A percentile compares a stretch with the other conserved stretches of the same genome.
phyloP scores from a whole-genome alignment of 2,888 invertebrate genomes.

The Leucophenga montana region DNA sequence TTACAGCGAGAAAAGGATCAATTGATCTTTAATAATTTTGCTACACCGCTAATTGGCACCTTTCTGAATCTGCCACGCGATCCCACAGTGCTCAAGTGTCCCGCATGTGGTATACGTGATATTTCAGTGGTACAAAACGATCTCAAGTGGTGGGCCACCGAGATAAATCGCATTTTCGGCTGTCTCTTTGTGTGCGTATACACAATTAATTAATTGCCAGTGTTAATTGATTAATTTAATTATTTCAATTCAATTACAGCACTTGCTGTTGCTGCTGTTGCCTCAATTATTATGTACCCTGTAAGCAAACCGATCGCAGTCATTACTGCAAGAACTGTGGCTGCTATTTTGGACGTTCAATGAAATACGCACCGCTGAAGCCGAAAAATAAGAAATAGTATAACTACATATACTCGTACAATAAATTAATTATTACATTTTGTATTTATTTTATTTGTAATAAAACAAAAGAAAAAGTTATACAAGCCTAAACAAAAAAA shows the following conservation, averaged over 20 bases:
- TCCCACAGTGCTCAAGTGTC: conserved; percentile 64
- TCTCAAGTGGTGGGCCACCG: conserved; percentile 68
- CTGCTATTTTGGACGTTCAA: conserved; percentile 69
- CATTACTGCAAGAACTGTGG: conserved; percentile 72
- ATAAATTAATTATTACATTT: neutral
- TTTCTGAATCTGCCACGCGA: conserved; percentile 65
- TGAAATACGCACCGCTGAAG: conserved; percentile 60
- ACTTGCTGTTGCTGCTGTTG: conserved; percentile 67
- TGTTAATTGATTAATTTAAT: neutral
- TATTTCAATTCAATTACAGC: conserved; percentile 42
- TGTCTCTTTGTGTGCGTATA: conserved; percentile 68
- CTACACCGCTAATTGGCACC: conserved; percentile 68
- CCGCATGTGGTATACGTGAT: conserved; percentile 64
- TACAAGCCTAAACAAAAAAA: too few relatives aligned
- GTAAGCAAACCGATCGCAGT: conserved; percentile 68
- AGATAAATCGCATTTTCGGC: conserved; percentile 66
- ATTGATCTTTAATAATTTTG: conserved; percentile 67
- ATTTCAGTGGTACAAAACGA: conserved; percentile 63
- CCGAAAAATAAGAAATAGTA: conserved; percentile 41
- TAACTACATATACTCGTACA: neutral
- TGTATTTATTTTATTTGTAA: neutral
- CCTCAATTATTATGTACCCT: conserved; percentile 64
- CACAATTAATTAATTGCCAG: neutral
- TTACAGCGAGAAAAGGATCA: conserved; percentile 45
- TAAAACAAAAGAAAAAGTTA: too few relatives aligned